Percentiles rank a stretch among this genome's conserved stretches.
Evolutionary conservation across 2,113 vertebrate genomes (phyloP).

Genomic region (Spea bombifrons): DNA sequence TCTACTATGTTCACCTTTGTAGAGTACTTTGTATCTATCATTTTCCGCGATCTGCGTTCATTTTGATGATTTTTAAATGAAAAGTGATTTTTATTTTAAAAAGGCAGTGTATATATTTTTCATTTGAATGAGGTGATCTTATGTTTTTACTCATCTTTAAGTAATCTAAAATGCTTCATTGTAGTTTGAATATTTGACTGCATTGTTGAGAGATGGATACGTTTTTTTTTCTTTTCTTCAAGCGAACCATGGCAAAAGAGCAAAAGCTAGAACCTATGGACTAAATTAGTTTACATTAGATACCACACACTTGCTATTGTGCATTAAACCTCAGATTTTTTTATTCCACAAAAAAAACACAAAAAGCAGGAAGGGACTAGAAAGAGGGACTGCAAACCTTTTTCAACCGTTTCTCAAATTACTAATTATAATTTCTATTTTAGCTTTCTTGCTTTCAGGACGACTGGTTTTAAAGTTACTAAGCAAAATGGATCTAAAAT

Average conservation of each 20-base stretch:
- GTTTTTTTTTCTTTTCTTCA: background rate
- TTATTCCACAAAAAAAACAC: background rate
- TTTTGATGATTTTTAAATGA: constrained; percentile 43
- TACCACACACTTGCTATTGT: background rate
- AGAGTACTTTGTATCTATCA: constrained; percentile 6
- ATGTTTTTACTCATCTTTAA: background rate
- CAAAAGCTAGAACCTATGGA: background rate
- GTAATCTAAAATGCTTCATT: constrained; percentile 6
- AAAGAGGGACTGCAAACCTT: background rate
- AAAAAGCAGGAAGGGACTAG: no score
- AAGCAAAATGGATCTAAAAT: background rate
- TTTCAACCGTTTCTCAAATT: constrained; percentile 11
- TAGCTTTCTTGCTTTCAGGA: background rate
- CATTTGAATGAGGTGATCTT: constrained; percentile 16
- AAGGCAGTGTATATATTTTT: constrained; percentile 29
- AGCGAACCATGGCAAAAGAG: background rate
- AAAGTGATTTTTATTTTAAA: constrained; percentile 38
- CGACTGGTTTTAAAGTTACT: background rate
- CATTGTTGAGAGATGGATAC: background rate
- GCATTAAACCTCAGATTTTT: background rate
- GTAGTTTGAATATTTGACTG: background rate
- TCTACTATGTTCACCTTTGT: constrained; percentile 5
- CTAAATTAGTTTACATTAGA: background rate
- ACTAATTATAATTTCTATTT: constrained; percentile 25
- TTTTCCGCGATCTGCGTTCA: constrained; percentile 16